Evolutionary conservation across 2,113 vertebrate genomes (phyloP).

Genomic region (Coregonus clupeaformis): DNA sequence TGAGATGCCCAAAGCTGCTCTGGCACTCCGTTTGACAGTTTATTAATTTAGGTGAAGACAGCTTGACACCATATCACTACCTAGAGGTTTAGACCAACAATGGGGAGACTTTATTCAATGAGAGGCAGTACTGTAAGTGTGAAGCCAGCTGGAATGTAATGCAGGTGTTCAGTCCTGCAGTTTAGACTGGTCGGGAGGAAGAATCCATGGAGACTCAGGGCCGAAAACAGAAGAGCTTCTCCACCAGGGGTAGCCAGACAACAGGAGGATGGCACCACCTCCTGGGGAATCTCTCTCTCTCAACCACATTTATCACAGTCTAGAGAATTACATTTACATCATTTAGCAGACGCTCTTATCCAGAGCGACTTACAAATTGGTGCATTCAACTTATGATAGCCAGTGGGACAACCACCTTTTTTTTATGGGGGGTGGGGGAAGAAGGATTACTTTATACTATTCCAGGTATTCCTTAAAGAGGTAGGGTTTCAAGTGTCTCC

Average conservation of each 20-base stretch:
- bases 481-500: no score
- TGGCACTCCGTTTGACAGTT: constrained; percentile 38
- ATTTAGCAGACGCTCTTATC: no score
- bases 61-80: background rate
- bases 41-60: background rate
- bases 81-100: background rate
- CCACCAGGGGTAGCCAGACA: constrained; percentile 64
- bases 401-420: no score
- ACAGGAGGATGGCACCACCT: background rate
- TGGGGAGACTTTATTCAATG: background rate
- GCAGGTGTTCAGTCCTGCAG: background rate
- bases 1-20: constrained; percentile 25
- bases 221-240: constrained; percentile 31
- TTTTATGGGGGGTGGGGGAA: no score
- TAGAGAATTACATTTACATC: no score
- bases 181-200: background rate
- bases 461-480: no score
- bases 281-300: background rate
- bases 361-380: no score
- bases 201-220: background rate
- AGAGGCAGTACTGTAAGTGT: no score
- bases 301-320: background rate
- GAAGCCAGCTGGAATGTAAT: background rate
- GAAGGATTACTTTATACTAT: no score
- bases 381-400: no score